Percentiles rank a stretch among this genome's conserved stretches.
Evolutionary conservation across 2,113 vertebrate genomes (phyloP).

Genomic region (Thomomys bottae): DNA sequence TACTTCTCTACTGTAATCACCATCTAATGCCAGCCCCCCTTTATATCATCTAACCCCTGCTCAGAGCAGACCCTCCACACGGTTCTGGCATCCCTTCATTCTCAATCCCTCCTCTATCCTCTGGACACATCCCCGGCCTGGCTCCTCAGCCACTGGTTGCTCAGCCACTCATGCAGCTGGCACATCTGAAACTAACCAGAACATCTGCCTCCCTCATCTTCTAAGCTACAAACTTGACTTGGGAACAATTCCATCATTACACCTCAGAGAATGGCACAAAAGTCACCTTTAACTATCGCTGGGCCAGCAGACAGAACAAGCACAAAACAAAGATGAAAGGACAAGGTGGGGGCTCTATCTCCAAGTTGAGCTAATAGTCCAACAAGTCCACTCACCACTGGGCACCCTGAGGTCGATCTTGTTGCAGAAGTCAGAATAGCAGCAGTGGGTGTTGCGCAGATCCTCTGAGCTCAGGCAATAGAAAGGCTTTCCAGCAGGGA

Average conservation of each 20-base stretch:
- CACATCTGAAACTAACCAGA: not conserved
- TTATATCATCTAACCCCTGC: no score
- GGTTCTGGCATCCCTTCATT: not conserved
- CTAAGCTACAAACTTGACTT: not conserved
- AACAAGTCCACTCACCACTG: conserved; percentile 87
- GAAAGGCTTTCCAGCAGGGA: conserved; percentile 95
- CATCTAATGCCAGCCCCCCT: not conserved
- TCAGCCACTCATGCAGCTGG: not conserved
- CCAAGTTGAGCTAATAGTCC: conserved; percentile 30
- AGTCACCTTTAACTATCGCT: not conserved
- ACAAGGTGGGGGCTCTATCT: conserved; percentile 5
- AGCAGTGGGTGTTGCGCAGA: conserved; percentile 96
- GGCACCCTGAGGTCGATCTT: conserved; percentile 94
- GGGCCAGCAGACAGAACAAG: not conserved
- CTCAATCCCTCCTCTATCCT: not conserved
- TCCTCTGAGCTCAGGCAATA: conserved; percentile 95
- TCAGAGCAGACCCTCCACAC: not conserved
- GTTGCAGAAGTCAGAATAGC: conserved; percentile 98
- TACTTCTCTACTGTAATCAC: not conserved
- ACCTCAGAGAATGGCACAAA: not conserved
- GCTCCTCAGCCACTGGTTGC: rapidly evolving
- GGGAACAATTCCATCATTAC: not conserved
- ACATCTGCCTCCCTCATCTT: not conserved
- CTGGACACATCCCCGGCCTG: not conserved
- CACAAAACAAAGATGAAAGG: not conserved